Conservation (phyloP, 2,888 invertebrate genomes). For the Ptilodon capucinus region DNA sequence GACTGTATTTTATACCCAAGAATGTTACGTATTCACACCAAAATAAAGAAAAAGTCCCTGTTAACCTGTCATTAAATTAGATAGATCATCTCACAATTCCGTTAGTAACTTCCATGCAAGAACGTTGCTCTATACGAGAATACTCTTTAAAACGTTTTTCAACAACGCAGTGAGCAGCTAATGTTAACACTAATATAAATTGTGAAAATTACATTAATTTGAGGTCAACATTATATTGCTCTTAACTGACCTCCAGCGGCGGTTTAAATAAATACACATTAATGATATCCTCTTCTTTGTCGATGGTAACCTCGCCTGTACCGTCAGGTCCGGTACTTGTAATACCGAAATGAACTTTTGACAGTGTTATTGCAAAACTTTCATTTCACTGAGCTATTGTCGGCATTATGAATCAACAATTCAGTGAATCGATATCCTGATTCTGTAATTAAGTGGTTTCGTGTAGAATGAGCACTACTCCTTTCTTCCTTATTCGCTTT, state of each 20-base stretch:
- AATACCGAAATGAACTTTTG: constrained; percentile 27
- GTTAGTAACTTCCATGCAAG: too few species aligned
- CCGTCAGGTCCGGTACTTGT: constrained; percentile 16
- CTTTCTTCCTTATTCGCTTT: not conserved
- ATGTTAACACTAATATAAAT: not conserved
- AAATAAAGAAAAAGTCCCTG: too few species aligned
- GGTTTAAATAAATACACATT: constrained; percentile 17
- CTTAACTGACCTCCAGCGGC: constrained; percentile 21
- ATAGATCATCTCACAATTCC: too few species aligned
- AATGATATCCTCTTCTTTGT: constrained; percentile 36
- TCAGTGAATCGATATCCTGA: not conserved
- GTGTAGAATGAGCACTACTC: not conserved
- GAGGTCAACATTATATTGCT: constrained; percentile 1
- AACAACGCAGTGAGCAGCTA: not conserved
- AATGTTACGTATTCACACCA: too few species aligned
- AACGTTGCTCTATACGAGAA: too few species aligned
- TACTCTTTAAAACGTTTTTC: too few species aligned
- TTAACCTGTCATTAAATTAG: too few species aligned
- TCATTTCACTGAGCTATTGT: constrained; percentile 9
- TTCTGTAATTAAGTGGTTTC: not conserved
- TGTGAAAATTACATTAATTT: not conserved
- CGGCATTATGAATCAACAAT: not conserved
- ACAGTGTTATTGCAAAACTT: constrained; percentile 23
- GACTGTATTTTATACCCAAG: too few species aligned
- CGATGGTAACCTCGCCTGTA: constrained; percentile 20